Evolutionary conservation across 1,140 invertebrate genomes (phyloP).

Genomic region (Spodoptera litura): DNA sequence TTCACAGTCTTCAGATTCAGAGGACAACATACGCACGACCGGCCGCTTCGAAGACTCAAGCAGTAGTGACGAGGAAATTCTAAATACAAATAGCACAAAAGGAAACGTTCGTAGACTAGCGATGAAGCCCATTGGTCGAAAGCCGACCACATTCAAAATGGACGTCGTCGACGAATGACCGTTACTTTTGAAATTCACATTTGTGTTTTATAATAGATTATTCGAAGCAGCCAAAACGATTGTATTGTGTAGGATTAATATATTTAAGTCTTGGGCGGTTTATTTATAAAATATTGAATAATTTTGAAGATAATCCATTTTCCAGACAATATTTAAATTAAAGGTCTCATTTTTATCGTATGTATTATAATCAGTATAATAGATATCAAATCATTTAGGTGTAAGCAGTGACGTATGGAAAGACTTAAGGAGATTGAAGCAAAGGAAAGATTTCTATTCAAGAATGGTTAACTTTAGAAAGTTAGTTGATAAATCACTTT

Average conservation of each 20-base stretch:
- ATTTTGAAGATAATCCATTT: not conserved
- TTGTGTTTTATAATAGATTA: constrained; percentile 16
- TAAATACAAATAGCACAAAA: constrained; percentile 66
- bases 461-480: not conserved
- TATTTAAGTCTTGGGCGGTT: constrained; percentile 11
- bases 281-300: constrained; percentile 10
- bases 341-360: not conserved
- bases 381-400: constrained; percentile 6
- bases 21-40: constrained; percentile 65
- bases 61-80: constrained; percentile 78
- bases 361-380: constrained; percentile 13
- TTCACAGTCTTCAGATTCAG: constrained; percentile 74
- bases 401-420: not conserved
- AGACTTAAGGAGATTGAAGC: not conserved
- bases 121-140: constrained; percentile 75
- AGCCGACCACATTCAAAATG: constrained; percentile 75
- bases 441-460: not conserved
- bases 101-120: constrained; percentile 68
- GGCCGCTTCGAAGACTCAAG: constrained; percentile 73
- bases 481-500: no score
- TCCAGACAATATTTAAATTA: constrained; percentile 14
- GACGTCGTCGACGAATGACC: constrained; percentile 75
- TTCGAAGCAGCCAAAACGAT: constrained; percentile 23
- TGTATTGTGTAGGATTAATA: constrained; percentile 9
- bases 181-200: constrained; percentile 46